Conservation (phyloP, 2,888 invertebrate species). For the Leptogaster cylindrica region DNA sequence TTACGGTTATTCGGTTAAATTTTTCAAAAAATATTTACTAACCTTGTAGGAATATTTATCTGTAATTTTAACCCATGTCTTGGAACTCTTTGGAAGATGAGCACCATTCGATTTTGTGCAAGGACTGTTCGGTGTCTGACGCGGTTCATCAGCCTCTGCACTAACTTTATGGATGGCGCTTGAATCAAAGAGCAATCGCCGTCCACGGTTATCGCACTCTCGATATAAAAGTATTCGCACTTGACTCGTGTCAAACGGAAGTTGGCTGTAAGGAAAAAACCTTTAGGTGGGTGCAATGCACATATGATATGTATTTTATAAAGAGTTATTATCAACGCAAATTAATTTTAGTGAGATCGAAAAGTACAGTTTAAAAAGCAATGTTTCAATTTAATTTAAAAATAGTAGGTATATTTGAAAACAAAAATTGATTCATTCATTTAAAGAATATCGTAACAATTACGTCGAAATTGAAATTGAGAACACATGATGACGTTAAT, state of each 20-base stretch:
- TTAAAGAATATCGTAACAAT: too few relatives aligned
- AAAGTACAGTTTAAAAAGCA: too few relatives aligned
- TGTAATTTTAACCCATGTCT: constrained; percentile 67
- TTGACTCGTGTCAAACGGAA: constrained; percentile 74
- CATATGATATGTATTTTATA: too few relatives aligned
- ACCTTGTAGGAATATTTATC: constrained; percentile 73
- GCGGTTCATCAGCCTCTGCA: constrained; percentile 53
- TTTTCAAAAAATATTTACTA: constrained; percentile 52
- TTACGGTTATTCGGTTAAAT: neutral
- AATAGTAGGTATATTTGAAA: too few relatives aligned
- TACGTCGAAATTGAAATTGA: too few relatives aligned
- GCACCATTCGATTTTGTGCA: neutral
- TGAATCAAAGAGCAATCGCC: constrained; percentile 84
- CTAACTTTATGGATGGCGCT: constrained; percentile 70
- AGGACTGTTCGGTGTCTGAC: constrained; percentile 15
- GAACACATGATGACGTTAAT: too few relatives aligned
- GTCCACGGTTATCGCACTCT: constrained; percentile 83
- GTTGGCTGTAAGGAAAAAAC: constrained; percentile 56
- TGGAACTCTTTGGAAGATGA: constrained; percentile 8
- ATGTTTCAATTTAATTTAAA: too few relatives aligned
- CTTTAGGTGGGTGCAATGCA: too few relatives aligned
- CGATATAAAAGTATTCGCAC: constrained; percentile 82
- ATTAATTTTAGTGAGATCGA: too few relatives aligned
- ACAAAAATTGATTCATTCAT: too few relatives aligned
- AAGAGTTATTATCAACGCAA: too few relatives aligned